Evolutionary conservation across 1,140 invertebrate genomes (phyloP), one percentile per base, ranked within the genome.

Genomic region (Cataglyphis hispanica): DNA sequence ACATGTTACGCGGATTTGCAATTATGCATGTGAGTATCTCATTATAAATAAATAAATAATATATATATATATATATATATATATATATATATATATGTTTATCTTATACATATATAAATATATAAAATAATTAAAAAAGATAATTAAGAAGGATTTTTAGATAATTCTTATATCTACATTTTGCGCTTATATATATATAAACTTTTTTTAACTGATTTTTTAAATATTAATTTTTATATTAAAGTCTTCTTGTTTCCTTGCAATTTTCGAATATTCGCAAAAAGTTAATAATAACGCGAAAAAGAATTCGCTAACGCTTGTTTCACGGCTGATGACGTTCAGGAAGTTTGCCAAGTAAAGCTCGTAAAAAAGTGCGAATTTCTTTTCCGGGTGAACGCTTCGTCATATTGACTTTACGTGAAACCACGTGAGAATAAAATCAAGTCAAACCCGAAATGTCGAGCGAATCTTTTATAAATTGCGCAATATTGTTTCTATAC

Each of bases 1-100:
- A 92, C 92, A 93, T 87, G 93, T 94, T 92, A 92, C 90, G 86
- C 88, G 91, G 92, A 93, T 93, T 93, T 93, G 92, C 91, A 88
- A 93, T 88, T 91, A 90, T 88, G 31, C 31, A 31, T 31, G 31
- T 1, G 31, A 1, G 43, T 13, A 31, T 80, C 43, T 53, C n/a
- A 13, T 10, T 0, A 34, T 25, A 77, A 6, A 63, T 46, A 25
- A 6, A 66, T 31, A 70, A 22, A 31, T 22, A 10, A 13, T n/a
- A 16, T 89, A 87, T 74, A 64, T 53, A 34, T 40, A 50, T 58
- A 69, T 34, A 27, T 53, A 69, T 67, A 43, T 78, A 37, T 34
- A n/a, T 50, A 5, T 31, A 31, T 31, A 31, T 31, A 31, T 31
- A 1, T 27, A n/a, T 50, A 53, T 22, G 19, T 66, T 43, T 37